These are phyloP conservation scores for Arion vulgaris DNA, from an alignment of 1,140 invertebrate species.

Conservation along the genomic window DNA sequence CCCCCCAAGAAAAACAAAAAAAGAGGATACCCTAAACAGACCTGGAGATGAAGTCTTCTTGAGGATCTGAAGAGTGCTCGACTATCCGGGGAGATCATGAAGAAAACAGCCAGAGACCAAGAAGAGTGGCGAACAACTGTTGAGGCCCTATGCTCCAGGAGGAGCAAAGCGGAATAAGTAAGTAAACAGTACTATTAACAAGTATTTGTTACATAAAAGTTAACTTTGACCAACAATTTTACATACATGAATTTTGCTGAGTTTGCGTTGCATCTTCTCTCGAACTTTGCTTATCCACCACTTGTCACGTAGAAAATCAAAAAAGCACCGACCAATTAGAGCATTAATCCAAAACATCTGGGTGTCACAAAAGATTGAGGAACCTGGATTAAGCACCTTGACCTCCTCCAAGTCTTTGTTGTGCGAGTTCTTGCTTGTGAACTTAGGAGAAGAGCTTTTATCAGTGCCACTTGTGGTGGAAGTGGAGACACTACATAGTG, in stretches of 20 bases:
- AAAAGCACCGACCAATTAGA: slow-evolving; percentile 82
- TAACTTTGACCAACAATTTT: too few species aligned
- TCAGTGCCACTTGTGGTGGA: background rate
- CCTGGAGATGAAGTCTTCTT: too few species aligned
- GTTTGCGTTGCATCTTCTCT: slow-evolving; percentile 88
- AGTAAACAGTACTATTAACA: too few species aligned
- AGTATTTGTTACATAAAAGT: too few species aligned
- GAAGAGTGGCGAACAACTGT: too few species aligned
- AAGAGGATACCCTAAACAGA: too few species aligned
- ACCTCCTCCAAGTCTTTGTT: slow-evolving; percentile 25
- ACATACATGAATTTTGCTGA: slow-evolving; percentile 84
- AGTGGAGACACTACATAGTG: slow-evolving; percentile 35
- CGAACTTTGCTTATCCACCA: slow-evolving; percentile 76
- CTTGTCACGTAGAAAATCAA: slow-evolving; percentile 82
- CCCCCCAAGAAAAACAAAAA: too few species aligned
- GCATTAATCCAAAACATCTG: slow-evolving; percentile 81
- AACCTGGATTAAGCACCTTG: slow-evolving; percentile 21
- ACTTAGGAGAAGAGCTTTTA: slow-evolving; percentile 28
- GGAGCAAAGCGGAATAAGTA: too few species aligned
- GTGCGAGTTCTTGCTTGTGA: slow-evolving; percentile 20
- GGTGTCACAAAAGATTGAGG: slow-evolving; percentile 59
- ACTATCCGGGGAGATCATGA: too few species aligned
- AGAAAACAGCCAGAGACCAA: too few species aligned
- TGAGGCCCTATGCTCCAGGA: too few species aligned
- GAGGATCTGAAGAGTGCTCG: too few species aligned